These are phyloP conservation scores for Myopa testacea DNA, from an alignment of 2,888 invertebrate species.

Conservation along the genomic window DNA sequence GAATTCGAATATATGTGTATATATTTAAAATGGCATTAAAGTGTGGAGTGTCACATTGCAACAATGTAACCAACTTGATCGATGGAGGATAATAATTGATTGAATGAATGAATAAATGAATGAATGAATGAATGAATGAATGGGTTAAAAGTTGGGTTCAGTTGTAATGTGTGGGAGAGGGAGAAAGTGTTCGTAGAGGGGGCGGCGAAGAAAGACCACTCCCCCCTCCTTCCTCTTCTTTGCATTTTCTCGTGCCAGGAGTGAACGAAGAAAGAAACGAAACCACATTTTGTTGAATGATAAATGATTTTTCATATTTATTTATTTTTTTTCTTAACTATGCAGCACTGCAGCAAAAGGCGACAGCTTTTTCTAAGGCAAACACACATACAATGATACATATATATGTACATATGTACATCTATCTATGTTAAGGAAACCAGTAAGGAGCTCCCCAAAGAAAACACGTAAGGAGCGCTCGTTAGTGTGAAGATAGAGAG, in stretches of 20 bases:
- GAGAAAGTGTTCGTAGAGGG: neutral
- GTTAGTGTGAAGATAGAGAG: constrained; percentile 51
- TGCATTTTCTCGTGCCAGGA: too few relatives aligned
- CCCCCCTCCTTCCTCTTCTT: neutral
- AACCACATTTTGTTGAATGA: constrained; percentile 35
- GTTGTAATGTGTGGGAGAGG: neutral
- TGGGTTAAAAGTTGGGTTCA: neutral
- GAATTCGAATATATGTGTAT: neutral
- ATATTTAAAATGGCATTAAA: neutral
- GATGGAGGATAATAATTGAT: neutral
- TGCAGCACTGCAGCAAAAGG: constrained; percentile 11
- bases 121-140: too few relatives aligned
- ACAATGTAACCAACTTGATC: neutral
- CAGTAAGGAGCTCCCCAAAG: constrained; percentile 39
- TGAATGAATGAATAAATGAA: constrained; percentile 13
- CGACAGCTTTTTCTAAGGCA: neutral
- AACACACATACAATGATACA: constrained; percentile 44
- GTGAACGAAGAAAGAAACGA: too few relatives aligned
- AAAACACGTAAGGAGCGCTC: constrained; percentile 60
- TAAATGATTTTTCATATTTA: constrained; percentile 42
- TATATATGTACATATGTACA: too few relatives aligned
- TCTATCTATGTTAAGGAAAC: constrained; percentile 62
- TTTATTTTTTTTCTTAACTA: constrained; percentile 11
- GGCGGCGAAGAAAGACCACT: neutral
- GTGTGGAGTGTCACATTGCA: constrained; percentile 51